phyloP scores from a whole-genome alignment of 2,888 invertebrate species.

The Orgyia antiqua region DNA sequence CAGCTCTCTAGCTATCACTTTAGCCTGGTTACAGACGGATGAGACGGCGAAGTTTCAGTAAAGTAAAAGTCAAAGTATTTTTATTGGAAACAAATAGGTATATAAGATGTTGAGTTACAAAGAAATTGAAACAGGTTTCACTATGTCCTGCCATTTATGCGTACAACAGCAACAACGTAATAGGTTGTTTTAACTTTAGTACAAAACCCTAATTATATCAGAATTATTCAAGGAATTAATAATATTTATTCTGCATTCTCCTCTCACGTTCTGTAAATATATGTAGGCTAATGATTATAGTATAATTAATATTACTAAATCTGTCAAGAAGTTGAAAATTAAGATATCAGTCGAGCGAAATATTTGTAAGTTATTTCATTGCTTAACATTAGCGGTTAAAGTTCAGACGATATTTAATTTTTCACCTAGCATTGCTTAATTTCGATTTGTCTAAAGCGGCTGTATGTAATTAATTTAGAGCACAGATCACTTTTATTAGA shows the following conservation, averaged over 20 bases:
- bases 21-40: too few species aligned
- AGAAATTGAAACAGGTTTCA: too few species aligned
- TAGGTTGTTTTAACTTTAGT: too few species aligned
- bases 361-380: constrained; percentile 7
- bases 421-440: constrained; percentile 31
- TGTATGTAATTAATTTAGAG: constrained; percentile 43
- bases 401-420: constrained; percentile 24
- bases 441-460: constrained; percentile 29
- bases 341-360: background rate
- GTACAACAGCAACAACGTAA: too few species aligned
- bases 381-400: constrained; percentile 17
- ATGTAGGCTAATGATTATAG: constrained; percentile 1
- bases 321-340: constrained; percentile 4
- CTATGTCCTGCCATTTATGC: too few species aligned
- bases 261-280: background rate
- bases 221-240: background rate
- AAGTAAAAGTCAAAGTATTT: too few species aligned
- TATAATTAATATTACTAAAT: constrained; percentile 4
- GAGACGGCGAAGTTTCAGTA: too few species aligned
- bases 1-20: too few species aligned
- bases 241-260: constrained; percentile 1
- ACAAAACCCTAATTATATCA: too few species aligned
- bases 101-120: too few species aligned
- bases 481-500: too few species aligned
- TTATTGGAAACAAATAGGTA: too few species aligned